These are phyloP conservation scores for Spialia ferax DNA, from an alignment of 2,888 invertebrate genomes.

Conservation along the genomic window DNA sequence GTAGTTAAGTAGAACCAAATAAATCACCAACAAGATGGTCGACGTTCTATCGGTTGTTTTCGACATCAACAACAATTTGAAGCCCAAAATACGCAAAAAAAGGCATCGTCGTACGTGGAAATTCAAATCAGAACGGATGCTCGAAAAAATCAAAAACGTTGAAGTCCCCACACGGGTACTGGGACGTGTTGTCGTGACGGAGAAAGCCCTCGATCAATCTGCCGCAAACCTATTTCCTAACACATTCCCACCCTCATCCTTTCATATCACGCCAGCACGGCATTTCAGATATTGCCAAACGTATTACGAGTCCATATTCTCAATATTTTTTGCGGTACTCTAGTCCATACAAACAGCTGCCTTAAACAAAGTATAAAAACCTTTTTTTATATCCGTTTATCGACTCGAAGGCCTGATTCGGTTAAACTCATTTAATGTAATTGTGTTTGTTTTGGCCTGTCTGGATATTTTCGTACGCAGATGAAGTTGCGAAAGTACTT, in stretches of 20 bases:
- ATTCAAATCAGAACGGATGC: conserved; percentile 59
- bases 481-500: background rate
- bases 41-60: background rate
- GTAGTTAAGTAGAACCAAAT: no score
- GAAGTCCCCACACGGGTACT: conserved; percentile 59
- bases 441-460: conserved; percentile 48
- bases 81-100: conserved; percentile 51
- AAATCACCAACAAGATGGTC: background rate
- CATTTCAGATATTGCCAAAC: conserved; percentile 67
- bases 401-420: conserved; percentile 31
- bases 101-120: conserved; percentile 56
- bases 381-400: conserved; percentile 26
- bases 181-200: conserved; percentile 72
- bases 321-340: conserved; percentile 42
- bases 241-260: conserved; percentile 63
- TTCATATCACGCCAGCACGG: conserved; percentile 64
- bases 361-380: conserved; percentile 29
- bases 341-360: conserved; percentile 12
- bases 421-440: conserved; percentile 45
- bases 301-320: conserved; percentile 61
- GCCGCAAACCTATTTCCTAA: conserved; percentile 69
- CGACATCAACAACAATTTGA: background rate
- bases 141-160: conserved; percentile 64
- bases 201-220: conserved; percentile 76
- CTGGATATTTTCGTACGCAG: conserved; percentile 43